phyloP scores from a whole-genome alignment of 2,888 invertebrate species.

The Orchesella flavescens region DNA sequence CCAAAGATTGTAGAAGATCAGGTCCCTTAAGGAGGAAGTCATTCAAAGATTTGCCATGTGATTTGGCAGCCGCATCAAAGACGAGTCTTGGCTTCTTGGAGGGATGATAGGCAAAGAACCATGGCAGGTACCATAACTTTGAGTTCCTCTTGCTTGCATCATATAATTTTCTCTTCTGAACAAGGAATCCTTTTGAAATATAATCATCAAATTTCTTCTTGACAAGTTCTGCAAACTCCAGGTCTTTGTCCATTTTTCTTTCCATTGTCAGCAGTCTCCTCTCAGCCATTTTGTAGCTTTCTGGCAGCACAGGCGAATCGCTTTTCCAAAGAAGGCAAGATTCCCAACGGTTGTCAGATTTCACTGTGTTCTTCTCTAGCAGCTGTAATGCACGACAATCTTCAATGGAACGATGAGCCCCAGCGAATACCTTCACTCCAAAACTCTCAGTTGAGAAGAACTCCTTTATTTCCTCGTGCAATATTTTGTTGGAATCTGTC shows the following conservation, averaged over 20 bases:
- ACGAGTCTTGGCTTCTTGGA: slow-evolving; percentile 38
- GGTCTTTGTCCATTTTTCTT: slow-evolving; percentile 9
- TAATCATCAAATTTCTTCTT: not conserved
- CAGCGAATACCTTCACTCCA: not conserved
- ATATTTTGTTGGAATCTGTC: not conserved
- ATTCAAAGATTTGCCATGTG: slow-evolving; percentile 12
- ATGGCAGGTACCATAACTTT: slow-evolving; percentile 2
- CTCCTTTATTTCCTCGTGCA: not conserved
- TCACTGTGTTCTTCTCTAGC: slow-evolving; percentile 10
- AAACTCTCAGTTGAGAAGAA: not conserved
- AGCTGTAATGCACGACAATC: not conserved
- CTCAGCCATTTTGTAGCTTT: slow-evolving; percentile 15
- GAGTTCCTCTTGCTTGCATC: not conserved
- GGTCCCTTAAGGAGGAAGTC: slow-evolving; percentile 17
- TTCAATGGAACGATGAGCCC: not conserved
- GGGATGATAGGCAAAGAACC: slow-evolving; percentile 16
- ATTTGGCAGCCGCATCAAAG: slow-evolving; percentile 20
- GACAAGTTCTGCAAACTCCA: not conserved
- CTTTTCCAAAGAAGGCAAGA: slow-evolving; percentile 62
- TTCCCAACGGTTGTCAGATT: slow-evolving; percentile 44
- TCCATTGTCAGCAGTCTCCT: not conserved
- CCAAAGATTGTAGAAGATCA: slow-evolving; percentile 16
- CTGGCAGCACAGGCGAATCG: not conserved
- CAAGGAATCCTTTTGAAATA: not conserved
- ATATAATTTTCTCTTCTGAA: not conserved